phyloP scores from a whole-genome alignment of 2,113 vertebrate species.

The Addax nasomaculatus region DNA sequence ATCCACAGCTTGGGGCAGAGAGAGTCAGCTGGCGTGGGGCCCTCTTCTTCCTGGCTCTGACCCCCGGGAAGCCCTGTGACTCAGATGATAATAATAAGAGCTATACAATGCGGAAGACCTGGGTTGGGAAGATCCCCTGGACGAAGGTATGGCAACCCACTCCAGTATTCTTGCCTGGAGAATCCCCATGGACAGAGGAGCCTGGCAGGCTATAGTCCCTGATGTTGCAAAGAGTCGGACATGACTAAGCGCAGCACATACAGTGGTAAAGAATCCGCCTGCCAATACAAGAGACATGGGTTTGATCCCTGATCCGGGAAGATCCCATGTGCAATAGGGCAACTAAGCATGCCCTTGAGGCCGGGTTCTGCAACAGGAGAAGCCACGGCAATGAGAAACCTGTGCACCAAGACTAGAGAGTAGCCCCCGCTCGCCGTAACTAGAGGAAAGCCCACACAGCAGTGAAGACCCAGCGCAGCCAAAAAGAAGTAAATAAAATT shows the following conservation, averaged over 20 bases:
- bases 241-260: background rate
- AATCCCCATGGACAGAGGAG: background rate
- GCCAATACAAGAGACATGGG: background rate
- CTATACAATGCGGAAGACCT: background rate
- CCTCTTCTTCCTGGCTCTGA: background rate
- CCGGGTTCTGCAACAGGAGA: background rate
- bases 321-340: background rate
- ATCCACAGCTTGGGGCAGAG: background rate
- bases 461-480: accelerated
- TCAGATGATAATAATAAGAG: background rate
- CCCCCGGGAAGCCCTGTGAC: background rate
- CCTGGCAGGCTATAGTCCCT: background rate
- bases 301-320: background rate
- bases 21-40: background rate
- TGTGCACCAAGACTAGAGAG: background rate
- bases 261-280: background rate
- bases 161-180: background rate
- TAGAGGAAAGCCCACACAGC: background rate
- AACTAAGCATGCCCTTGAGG: background rate
- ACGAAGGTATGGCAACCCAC: background rate
- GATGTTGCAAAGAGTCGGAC: background rate
- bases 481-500: background rate
- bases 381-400: background rate
- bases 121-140: background rate
- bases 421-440: accelerated